A percentile compares a stretch with the other conserved stretches of the same genome.
Conservation (phyloP, 2,797 vertebrate species). For the Eulemur albifrons region DNA sequence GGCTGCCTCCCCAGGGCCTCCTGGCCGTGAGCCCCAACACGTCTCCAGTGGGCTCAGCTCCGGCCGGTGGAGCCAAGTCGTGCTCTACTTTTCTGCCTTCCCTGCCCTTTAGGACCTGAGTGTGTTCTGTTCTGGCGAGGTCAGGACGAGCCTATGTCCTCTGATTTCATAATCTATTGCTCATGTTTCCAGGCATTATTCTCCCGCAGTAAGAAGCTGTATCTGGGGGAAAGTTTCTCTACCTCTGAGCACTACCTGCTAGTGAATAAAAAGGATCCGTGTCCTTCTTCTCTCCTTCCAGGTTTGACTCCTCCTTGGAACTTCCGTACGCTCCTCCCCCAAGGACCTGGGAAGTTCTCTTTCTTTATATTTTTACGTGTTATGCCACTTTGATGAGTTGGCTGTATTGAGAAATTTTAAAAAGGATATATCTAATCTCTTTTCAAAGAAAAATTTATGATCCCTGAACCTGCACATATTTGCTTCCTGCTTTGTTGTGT, state of each 20-base stretch:
- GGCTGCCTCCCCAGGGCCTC: not conserved
- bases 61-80: not conserved
- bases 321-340: not conserved
- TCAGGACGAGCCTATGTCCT: not conserved
- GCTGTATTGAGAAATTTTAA: not conserved
- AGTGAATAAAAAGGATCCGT: not conserved
- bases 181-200: not conserved
- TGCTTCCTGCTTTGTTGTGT: not conserved
- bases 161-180: not conserved
- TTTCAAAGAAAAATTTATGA: not conserved
- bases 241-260: not conserved
- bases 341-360: not conserved
- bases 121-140: not conserved
- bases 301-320: not conserved
- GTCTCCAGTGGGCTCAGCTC: not conserved
- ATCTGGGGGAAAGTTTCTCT: not conserved
- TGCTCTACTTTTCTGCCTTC: not conserved
- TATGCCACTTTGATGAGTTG: not conserved
- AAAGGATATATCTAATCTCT: not conserved
- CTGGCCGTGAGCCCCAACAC: not conserved
- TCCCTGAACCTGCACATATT: not conserved
- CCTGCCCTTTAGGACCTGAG: not conserved
- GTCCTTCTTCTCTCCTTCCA: not conserved
- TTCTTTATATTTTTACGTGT: not conserved
- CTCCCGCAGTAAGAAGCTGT: not conserved